Conservation (phyloP, 2,797 vertebrate species). For the Echeneis naucrates region DNA sequence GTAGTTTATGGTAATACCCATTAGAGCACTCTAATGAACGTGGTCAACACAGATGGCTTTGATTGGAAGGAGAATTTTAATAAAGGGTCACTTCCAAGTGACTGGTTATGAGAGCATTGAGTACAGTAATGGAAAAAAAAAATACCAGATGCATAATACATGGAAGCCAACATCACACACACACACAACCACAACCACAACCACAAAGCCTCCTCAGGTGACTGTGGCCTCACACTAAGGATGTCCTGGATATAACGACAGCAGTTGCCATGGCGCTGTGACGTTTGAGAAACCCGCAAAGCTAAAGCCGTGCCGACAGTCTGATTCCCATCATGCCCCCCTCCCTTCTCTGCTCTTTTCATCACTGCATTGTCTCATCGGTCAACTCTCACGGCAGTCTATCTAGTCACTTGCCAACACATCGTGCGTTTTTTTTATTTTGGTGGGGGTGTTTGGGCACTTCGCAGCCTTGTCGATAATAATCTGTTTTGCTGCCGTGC, state of each 20-base stretch:
- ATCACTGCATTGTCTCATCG: slow-evolving; percentile 16
- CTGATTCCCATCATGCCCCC: slow-evolving; percentile 22
- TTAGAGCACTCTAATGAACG: slow-evolving; percentile 37
- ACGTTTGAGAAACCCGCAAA: slow-evolving; percentile 37
- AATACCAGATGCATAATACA: slow-evolving; percentile 52
- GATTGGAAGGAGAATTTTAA: slow-evolving; percentile 6
- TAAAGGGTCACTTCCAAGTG: slow-evolving; percentile 5
- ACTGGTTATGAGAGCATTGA: neutral
- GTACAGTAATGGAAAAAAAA: slow-evolving; percentile 18
- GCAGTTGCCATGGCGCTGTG: slow-evolving; percentile 77
- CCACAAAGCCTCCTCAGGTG: slow-evolving; percentile 65
- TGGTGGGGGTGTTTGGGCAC: too few species aligned
- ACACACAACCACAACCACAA: slow-evolving; percentile 12
- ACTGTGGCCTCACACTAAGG: slow-evolving; percentile 49
- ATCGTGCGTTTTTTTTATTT: neutral
- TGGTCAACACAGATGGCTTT: slow-evolving; percentile 30
- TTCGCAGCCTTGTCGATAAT: slow-evolving; percentile 25
- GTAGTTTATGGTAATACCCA: slow-evolving; percentile 32
- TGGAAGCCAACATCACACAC: slow-evolving; percentile 41
- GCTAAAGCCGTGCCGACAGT: slow-evolving; percentile 31
- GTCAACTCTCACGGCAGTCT: slow-evolving; percentile 28
- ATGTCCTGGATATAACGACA: slow-evolving; percentile 57
- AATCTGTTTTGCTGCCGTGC: slow-evolving; percentile 3
- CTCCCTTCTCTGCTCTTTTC: neutral
- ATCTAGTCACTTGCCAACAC: slow-evolving; percentile 21